Conservation (phyloP, 37 sponge, comb jelly and placozoan genomes). For the Mnemiopsis leidyi region DNA sequence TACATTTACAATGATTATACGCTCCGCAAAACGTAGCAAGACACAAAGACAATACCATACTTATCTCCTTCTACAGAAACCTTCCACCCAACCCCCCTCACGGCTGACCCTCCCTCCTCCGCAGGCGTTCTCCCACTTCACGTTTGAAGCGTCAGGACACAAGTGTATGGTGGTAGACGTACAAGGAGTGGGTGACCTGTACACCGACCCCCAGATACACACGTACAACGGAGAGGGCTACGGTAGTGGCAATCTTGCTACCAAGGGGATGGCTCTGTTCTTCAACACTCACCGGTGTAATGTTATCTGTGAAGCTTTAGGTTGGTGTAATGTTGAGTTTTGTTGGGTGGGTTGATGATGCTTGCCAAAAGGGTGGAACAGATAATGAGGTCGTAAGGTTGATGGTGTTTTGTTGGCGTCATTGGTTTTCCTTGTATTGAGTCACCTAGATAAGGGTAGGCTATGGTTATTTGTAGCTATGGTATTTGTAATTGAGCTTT, state of each 20-base stretch:
- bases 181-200: conserved; percentile 93
- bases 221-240: conserved; percentile 75
- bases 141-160: conserved; percentile 83
- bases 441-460: neutral
- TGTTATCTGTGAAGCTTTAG: conserved; percentile 74
- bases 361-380: too few relatives aligned
- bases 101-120: neutral
- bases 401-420: neutral
- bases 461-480: neutral
- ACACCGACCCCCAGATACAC: conserved; percentile 97
- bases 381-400: too few relatives aligned
- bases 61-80: too few relatives aligned
- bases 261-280: conserved; percentile 90
- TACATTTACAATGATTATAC: too few relatives aligned
- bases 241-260: conserved; percentile 82
- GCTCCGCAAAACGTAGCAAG: too few relatives aligned
- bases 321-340: conserved; percentile 24
- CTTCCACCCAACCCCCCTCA: neutral
- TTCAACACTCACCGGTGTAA: conserved; percentile 85
- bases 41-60: too few relatives aligned
- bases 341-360: neutral
- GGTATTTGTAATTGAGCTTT: neutral
- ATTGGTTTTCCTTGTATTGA: too few relatives aligned
- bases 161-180: conserved; percentile 87
- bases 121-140: conserved; percentile 90